phyloP scores from a whole-genome alignment of 2,113 vertebrate genomes.

The Promerops cafer region DNA sequence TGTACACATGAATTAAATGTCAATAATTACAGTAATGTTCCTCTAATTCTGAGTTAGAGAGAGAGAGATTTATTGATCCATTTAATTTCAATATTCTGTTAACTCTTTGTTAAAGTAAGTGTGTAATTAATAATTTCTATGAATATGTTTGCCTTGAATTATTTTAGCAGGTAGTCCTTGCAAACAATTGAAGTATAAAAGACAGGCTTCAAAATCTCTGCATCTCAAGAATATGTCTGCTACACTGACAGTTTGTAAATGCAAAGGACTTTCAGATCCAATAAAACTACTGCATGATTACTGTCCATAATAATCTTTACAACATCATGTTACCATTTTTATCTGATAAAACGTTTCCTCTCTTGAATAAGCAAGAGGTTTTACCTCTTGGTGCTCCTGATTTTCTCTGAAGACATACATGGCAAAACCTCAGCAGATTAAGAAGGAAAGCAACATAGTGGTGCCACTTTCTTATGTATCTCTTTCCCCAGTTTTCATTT shows the following conservation, averaged over 20 bases:
- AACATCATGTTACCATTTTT: not conserved
- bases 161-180: not conserved
- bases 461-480: not conserved
- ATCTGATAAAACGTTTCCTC: not conserved
- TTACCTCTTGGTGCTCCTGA: not conserved
- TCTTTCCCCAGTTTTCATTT: not conserved
- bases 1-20: not conserved
- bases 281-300: not conserved
- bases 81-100: fast-evolving
- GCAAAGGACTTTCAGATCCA: not conserved
- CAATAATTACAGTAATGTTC: not conserved
- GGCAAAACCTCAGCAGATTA: not conserved
- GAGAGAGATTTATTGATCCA: not conserved
- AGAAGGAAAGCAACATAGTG: not conserved
- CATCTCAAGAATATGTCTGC: not conserved
- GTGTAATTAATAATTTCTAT: not conserved
- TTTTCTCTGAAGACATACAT: not conserved
- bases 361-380: not conserved
- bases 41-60: not conserved
- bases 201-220: not conserved
- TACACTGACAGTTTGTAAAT: not conserved
- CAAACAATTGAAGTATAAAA: not conserved
- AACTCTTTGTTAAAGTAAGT: not conserved
- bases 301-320: not conserved
- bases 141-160: not conserved